phyloP scores from a whole-genome alignment of 2,888 invertebrate species.

The Trypoxylon attenuatum region DNA sequence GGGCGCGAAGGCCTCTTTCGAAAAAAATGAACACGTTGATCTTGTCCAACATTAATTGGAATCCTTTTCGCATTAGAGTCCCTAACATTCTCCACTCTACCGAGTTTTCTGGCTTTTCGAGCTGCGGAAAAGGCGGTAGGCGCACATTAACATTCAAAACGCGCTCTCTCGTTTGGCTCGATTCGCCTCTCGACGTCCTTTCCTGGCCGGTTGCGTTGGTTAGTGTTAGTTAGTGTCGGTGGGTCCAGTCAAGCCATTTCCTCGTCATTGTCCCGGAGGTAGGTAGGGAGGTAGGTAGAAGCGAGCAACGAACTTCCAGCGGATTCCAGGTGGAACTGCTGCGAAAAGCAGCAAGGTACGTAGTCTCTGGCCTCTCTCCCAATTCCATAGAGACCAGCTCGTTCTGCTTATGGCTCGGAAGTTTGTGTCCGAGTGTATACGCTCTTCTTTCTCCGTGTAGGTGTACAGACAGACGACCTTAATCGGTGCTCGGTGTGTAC shows the following conservation, averaged over 20 bases:
- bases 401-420: slow-evolving; percentile 23
- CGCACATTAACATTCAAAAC: slow-evolving; percentile 38
- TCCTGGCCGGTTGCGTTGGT: too few species aligned
- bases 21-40: neutral
- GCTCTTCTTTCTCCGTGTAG: too few species aligned
- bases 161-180: slow-evolving; percentile 21
- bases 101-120: neutral
- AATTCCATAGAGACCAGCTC: slow-evolving; percentile 41
- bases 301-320: slow-evolving; percentile 20
- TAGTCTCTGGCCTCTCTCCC: slow-evolving; percentile 30
- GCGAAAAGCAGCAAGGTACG: slow-evolving; percentile 26
- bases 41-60: neutral
- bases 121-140: neutral
- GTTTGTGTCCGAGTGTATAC: slow-evolving; percentile 12
- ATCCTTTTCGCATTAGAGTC: neutral
- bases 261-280: slow-evolving; percentile 38
- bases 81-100: neutral
- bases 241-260: slow-evolving; percentile 20
- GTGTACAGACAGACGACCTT: too few species aligned
- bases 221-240: neutral
- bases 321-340: slow-evolving; percentile 2
- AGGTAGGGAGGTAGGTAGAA: slow-evolving; percentile 21
- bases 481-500: slow-evolving; percentile 29
- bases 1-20: too few species aligned
- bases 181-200: neutral